Evolutionary conservation across 2,888 invertebrate species (phyloP), one percentile per base, ranked within the genome.

Genomic region (Eupeodes luniger): DNA sequence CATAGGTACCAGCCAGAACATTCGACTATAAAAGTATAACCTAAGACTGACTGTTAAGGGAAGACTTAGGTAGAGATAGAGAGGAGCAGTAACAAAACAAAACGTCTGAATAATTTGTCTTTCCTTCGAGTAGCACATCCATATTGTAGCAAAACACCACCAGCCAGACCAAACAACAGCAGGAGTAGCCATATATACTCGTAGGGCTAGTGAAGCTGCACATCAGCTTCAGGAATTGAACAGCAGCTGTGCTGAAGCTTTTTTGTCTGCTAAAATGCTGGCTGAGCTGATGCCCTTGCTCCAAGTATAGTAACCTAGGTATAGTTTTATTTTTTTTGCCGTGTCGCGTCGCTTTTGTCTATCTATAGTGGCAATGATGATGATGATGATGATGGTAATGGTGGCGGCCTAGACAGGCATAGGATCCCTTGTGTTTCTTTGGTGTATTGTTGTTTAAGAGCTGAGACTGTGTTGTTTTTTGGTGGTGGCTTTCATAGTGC

Each of bases 51-150:
- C 9, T 40, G 40, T 40, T 64, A 12, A 11, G 61, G 36, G 14
- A 27, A 36, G 40, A 51, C n/a, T 16, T 14, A 66, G 36, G 14
- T 14, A 36, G 19, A 51, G 11, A 12, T 12, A 66, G 55, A 59
- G 76, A 64, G 61, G 61, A 76, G 61, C 49, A 67, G 61, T 11
- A 72, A n/a, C 27, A 47, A 72, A 87, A 76, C 80, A 80, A 78
- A 88, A 85, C 74, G 81, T 88, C 81, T 88, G 88, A 70, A 88
- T 88, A 88, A 88, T 88, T 88, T 88, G 88, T 88, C 88, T 88
- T 85, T 81, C 74, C 72, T 84, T 67, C 81, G 81, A 84, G 77
- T 78, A 88, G 85, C 81, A 88, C 85, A 88, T 88, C 59, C 80
- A 81, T 88, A 84, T 88, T 87, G 72, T 83, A 27, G 57, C 75